phyloP scores from a whole-genome alignment of 1,140 invertebrate genomes.

The Listronotus bonariensis region DNA sequence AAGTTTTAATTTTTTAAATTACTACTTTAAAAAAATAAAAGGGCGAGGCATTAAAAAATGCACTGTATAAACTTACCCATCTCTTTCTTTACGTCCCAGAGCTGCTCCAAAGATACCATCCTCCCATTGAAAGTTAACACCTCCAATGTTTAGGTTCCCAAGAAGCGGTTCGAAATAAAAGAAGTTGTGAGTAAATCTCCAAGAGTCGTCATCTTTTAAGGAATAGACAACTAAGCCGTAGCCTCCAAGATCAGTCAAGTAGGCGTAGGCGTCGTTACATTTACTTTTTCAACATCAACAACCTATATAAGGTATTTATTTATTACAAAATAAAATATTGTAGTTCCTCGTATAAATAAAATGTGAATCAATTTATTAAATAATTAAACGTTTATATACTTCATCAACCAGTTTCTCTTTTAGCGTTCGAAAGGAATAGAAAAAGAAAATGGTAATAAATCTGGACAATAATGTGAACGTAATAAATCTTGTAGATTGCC shows the following conservation, averaged over 20 bases:
- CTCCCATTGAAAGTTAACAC: constrained; percentile 76
- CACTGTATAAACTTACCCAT: constrained; percentile 36
- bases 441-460: too few relatives aligned
- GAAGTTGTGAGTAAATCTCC: constrained; percentile 76
- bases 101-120: constrained; percentile 74
- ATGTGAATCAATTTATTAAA: too few relatives aligned
- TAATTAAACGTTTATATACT: too few relatives aligned
- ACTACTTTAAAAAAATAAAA: too few relatives aligned
- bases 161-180: constrained; percentile 79
- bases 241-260: constrained; percentile 72
- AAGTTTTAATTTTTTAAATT: too few relatives aligned
- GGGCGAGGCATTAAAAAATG: too few relatives aligned
- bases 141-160: constrained; percentile 71
- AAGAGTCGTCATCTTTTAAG: constrained; percentile 71
- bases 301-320: constrained; percentile 46
- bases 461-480: too few relatives aligned
- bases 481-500: too few relatives aligned
- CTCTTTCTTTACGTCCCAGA: constrained; percentile 50
- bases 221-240: constrained; percentile 78
- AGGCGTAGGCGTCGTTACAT: constrained; percentile 74
- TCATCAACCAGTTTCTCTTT: too few relatives aligned
- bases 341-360: too few relatives aligned
- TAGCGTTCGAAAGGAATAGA: too few relatives aligned
- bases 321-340: too few relatives aligned
- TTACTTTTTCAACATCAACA: constrained; percentile 67